These are phyloP conservation scores for Malacoctenus gilli DNA, from an alignment of 2,797 vertebrate species.

Conservation along the genomic window DNA sequence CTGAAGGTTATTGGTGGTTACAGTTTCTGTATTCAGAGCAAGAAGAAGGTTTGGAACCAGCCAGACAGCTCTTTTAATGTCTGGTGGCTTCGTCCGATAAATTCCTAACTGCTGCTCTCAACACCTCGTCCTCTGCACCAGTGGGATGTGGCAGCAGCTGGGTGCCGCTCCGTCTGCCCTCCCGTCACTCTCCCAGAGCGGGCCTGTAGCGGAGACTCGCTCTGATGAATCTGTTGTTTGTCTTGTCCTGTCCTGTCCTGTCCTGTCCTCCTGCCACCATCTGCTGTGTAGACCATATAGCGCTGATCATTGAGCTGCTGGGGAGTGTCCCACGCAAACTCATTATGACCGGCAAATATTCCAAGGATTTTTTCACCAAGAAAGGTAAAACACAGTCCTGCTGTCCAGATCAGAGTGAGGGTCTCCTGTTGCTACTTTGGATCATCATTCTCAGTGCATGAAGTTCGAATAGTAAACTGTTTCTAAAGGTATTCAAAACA, in stretches of 20 bases:
- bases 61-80: not conserved
- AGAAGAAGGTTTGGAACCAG: too few species aligned
- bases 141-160: too few species aligned
- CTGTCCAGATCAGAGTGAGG: not conserved
- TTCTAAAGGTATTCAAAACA: too few species aligned
- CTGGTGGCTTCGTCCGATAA: conserved; percentile 18
- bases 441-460: not conserved
- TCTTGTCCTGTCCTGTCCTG: conserved; percentile 56
- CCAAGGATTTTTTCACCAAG: conserved; percentile 99
- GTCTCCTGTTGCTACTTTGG: not conserved
- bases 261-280: conserved; percentile 36
- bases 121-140: not conserved
- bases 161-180: conserved; percentile 40
- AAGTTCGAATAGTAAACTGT: too few species aligned
- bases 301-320: conserved; percentile 98
- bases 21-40: too few species aligned
- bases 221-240: conserved; percentile 77
- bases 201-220: conserved; percentile 62
- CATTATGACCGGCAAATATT: conserved; percentile 94
- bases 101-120: conserved; percentile 8
- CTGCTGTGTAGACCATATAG: conserved; percentile 90
- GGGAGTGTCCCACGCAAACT: conserved; percentile 96
- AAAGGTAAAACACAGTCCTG: conserved; percentile 86
- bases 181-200: conserved; percentile 59
- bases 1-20: too few species aligned